Conservation (phyloP, 2,888 invertebrate species). For the Oxytorus armatus region DNA sequence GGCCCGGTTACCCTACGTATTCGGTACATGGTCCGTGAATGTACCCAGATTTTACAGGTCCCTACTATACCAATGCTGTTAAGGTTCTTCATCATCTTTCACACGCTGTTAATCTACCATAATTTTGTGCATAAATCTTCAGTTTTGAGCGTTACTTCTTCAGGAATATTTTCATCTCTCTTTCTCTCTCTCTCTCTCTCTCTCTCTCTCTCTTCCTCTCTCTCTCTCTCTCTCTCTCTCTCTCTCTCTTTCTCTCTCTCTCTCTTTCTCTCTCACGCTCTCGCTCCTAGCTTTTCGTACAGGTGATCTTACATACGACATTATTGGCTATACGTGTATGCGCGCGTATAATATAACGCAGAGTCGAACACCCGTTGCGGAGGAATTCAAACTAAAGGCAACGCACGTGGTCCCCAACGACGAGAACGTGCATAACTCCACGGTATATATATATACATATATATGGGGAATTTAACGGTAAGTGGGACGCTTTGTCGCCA, state of each 20-base stretch:
- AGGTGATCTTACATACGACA: constrained; percentile 3
- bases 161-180: not conserved
- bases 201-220: not conserved
- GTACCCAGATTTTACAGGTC: too few relatives aligned
- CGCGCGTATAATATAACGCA: constrained; percentile 22
- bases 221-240: too few relatives aligned
- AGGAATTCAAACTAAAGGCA: constrained; percentile 60
- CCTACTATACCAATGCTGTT: too few relatives aligned
- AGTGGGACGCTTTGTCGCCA: too few relatives aligned
- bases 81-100: too few relatives aligned
- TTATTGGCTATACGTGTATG: constrained; percentile 16
- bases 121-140: too few relatives aligned
- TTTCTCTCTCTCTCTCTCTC: not conserved
- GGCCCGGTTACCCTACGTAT: too few relatives aligned
- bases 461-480: too few relatives aligned
- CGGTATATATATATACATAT: not conserved
- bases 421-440: constrained; percentile 44
- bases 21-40: too few relatives aligned
- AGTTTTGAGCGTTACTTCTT: too few relatives aligned
- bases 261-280: not conserved
- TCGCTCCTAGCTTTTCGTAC: constrained; percentile 15
- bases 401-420: constrained; percentile 59
- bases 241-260: not conserved
- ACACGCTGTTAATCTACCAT: too few relatives aligned
- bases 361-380: constrained; percentile 48